Conservation (phyloP, 2,888 invertebrate species). For the Psococerastis gibbosa region DNA sequence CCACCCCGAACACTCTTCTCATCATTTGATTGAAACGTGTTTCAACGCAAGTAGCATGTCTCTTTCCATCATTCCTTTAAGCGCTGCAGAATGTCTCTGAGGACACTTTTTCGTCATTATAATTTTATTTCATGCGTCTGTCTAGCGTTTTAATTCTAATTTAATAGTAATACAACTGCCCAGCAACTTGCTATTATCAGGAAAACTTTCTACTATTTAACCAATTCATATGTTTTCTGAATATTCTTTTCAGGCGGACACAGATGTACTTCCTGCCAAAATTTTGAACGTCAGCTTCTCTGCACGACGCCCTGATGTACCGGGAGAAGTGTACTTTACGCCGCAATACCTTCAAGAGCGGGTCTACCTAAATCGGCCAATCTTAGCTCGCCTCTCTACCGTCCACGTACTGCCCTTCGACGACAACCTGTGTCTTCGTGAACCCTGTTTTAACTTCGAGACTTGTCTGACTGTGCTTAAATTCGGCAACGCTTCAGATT, state of each 20-base stretch:
- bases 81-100: too few relatives aligned
- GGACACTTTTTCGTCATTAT: too few relatives aligned
- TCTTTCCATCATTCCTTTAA: too few relatives aligned
- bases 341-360: slow-evolving; percentile 81
- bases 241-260: slow-evolving; percentile 62
- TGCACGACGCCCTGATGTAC: slow-evolving; percentile 61
- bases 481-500: slow-evolving; percentile 82
- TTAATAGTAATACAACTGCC: too few relatives aligned
- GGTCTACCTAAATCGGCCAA: slow-evolving; percentile 80
- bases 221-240: too few relatives aligned
- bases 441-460: slow-evolving; percentile 88
- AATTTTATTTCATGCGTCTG: too few relatives aligned
- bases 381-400: slow-evolving; percentile 70
- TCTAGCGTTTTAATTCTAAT: too few relatives aligned
- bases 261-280: slow-evolving; percentile 66
- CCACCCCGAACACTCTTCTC: too few relatives aligned
- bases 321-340: slow-evolving; percentile 57
- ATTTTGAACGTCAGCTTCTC: slow-evolving; percentile 90
- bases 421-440: slow-evolving; percentile 87
- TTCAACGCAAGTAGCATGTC: too few relatives aligned
- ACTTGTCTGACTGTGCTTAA: slow-evolving; percentile 79
- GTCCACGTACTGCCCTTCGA: slow-evolving; percentile 88
- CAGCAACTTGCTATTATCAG: too few relatives aligned
- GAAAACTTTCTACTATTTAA: too few relatives aligned
- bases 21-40: too few relatives aligned